Evolutionary conservation across 1,140 invertebrate genomes (phyloP).

Genomic region (Heliconius hewitsoni): DNA sequence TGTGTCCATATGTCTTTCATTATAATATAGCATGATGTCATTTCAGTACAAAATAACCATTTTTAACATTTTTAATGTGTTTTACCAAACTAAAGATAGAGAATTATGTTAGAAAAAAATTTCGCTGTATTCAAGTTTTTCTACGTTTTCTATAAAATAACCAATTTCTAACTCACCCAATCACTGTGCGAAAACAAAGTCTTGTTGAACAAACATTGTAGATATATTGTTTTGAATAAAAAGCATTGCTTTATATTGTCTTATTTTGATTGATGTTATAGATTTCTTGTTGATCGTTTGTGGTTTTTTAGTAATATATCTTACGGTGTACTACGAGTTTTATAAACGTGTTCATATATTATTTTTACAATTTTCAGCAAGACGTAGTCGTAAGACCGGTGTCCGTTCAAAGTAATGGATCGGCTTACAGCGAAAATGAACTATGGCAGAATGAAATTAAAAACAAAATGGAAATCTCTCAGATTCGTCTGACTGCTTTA

Average conservation of each 20-base stretch:
- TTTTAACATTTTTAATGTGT: not conserved
- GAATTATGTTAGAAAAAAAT: no score
- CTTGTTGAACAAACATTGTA: not conserved
- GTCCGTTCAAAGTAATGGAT: constrained; percentile 78
- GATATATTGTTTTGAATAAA: not conserved
- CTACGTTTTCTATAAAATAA: not conserved
- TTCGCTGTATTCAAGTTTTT: no score
- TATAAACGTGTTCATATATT: not conserved
- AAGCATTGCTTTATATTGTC: constrained; percentile 1
- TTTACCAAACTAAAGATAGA: no score
- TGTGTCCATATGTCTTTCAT: constrained; percentile 59
- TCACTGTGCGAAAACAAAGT: not conserved
- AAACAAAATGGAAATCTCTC: constrained; percentile 78
- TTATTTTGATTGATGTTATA: constrained; percentile 1
- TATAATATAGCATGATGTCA: constrained; percentile 33
- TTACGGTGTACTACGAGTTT: not conserved
- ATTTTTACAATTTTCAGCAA: constrained; percentile 47
- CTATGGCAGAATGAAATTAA: constrained; percentile 80
- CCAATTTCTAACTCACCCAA: not conserved
- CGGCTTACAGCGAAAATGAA: constrained; percentile 79
- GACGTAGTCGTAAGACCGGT: constrained; percentile 69
- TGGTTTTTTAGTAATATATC: not conserved
- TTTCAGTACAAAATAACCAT: constrained; percentile 9
- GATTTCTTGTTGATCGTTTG: constrained; percentile 10
- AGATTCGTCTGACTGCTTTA: constrained; percentile 69